Conservation (phyloP, 2,888 invertebrate species). For the Nudaria mundana region DNA sequence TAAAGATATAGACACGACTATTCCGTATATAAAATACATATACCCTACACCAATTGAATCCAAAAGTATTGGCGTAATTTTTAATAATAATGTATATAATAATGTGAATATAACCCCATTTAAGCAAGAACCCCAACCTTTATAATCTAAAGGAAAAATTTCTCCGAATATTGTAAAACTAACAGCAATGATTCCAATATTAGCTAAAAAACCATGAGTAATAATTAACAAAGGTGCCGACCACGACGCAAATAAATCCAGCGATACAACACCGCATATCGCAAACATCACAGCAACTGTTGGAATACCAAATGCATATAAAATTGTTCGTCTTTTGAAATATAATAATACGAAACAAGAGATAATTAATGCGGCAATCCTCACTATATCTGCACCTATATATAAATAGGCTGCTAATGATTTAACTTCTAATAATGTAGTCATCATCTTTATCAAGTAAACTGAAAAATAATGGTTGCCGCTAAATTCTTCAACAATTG, state of each 20-base stretch:
- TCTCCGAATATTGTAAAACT: slow-evolving; percentile 39
- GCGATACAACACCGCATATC: slow-evolving; percentile 20
- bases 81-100: slow-evolving; percentile 34
- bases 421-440: not conserved
- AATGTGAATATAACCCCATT: slow-evolving; percentile 37
- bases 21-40: slow-evolving; percentile 38
- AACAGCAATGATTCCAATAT: slow-evolving; percentile 37
- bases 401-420: not conserved
- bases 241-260: slow-evolving; percentile 27
- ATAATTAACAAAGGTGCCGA: slow-evolving; percentile 35
- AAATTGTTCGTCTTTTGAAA: slow-evolving; percentile 1
- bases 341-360: not conserved
- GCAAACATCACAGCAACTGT: slow-evolving; percentile 1
- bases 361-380: not conserved
- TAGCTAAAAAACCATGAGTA: slow-evolving; percentile 34
- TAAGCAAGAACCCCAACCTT: slow-evolving; percentile 32
- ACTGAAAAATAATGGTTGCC: slow-evolving; percentile 2
- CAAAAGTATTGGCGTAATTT: slow-evolving; percentile 43
- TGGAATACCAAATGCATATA: not conserved
- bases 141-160: slow-evolving; percentile 47
- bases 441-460: not conserved
- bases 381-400: not conserved
- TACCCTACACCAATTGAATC: slow-evolving; percentile 34
- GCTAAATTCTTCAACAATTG: not conserved
- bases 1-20: slow-evolving; percentile 31